phyloP scores from a whole-genome alignment of 2,888 invertebrate species.

The Drosophila borborema region DNA sequence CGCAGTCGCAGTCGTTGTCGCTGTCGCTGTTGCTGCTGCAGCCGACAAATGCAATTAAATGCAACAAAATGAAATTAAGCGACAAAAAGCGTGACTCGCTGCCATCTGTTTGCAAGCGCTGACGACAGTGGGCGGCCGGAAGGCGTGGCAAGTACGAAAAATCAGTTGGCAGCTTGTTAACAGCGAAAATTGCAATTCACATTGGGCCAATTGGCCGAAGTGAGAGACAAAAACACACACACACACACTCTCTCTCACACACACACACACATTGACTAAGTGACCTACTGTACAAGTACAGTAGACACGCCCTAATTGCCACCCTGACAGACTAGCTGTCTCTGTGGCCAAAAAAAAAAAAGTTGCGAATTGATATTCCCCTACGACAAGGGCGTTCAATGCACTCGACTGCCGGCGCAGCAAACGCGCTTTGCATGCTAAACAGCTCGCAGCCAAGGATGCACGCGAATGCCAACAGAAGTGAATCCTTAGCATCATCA shows the following conservation, averaged over 20 bases:
- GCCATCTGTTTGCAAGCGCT: conserved; percentile 4
- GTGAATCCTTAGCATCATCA: not conserved
- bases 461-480: conserved; percentile 22
- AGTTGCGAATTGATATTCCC: conserved; percentile 35
- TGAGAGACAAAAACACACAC: not conserved
- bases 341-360: conserved; percentile 22
- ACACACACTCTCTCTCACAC: not conserved
- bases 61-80: conserved; percentile 75
- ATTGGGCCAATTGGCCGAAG: conserved; percentile 11
- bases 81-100: conserved; percentile 61
- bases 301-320: conserved; percentile 42
- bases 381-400: conserved; percentile 44
- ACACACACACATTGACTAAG: not conserved
- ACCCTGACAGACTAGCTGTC: conserved; percentile 13
- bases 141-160: conserved; percentile 6
- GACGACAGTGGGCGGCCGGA: not conserved
- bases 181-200: conserved; percentile 13
- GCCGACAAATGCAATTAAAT: conserved; percentile 70
- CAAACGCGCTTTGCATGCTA: conserved; percentile 38
- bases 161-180: conserved; percentile 19
- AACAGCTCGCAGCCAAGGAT: conserved; percentile 13
- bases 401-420: conserved; percentile 28
- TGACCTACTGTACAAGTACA: conserved; percentile 6
- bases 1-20: not conserved
- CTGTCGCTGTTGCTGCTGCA: conserved; percentile 19